Evolutionary conservation across 53 echinoderm and acorn worm species (phyloP).

Genomic region (Patiria pectinifera): DNA sequence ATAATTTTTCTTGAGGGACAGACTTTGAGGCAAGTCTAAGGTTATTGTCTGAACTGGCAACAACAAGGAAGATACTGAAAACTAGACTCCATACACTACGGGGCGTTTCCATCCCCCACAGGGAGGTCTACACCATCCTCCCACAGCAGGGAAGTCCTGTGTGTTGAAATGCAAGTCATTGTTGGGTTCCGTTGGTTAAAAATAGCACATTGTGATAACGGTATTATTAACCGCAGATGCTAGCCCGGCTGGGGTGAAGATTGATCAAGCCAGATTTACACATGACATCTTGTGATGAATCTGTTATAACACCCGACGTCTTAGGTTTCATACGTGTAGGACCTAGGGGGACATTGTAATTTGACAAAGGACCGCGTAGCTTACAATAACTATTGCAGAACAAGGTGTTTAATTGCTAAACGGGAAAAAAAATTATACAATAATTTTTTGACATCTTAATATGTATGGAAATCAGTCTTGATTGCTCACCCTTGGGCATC

Average conservation of each 20-base stretch:
- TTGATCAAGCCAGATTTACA: not conserved
- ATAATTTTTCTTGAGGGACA: not conserved
- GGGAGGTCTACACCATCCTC: not conserved
- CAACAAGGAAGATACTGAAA: not conserved
- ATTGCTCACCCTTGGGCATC: too few species aligned
- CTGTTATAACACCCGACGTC: not conserved
- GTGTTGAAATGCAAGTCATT: not conserved
- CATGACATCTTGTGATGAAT: not conserved
- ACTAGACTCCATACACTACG: slow-evolving; percentile 19
- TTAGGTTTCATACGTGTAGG: not conserved
- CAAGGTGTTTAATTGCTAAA: not conserved
- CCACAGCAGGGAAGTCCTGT: not conserved
- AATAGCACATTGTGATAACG: not conserved
- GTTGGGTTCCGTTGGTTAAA: not conserved
- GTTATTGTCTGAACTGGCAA: not conserved
- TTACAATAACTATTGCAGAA: not conserved
- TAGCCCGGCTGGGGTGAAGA: not conserved
- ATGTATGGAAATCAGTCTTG: too few species aligned
- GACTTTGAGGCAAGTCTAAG: not conserved
- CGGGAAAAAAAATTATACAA: not conserved
- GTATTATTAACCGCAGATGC: not conserved
- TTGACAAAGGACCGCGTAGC: not conserved
- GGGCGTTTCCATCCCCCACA: not conserved
- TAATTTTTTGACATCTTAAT: not conserved
- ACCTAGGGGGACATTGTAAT: not conserved